Base-by-base conservation (phyloP, 2,113 vertebrate species). In the Phaetusa simplex region DNA sequence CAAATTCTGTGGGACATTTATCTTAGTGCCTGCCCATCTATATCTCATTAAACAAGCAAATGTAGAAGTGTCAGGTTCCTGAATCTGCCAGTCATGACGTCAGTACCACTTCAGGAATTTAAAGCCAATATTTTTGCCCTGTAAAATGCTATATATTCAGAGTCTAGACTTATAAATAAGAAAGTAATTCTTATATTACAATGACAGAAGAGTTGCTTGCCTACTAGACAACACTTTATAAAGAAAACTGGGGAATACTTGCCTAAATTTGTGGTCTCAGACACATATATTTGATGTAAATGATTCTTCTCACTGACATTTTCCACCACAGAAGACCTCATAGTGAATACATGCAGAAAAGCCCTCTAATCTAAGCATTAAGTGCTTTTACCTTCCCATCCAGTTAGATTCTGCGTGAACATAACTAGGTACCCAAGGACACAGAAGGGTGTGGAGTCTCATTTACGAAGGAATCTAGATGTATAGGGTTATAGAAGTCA, bases 321-420 rank as follows among this genome's bases (percentile, higher is more conserved):
- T 82, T 73, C 19, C 11, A 43, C n/a, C 29, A 32, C 15, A n/a
- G 64, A 47, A 82, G 18, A n/a, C 23, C 22, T 42, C 38, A 27
- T 16, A 14, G 8, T 71, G 52, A 76, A 40, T 8, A 34, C 14
- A 24, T 4, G 3, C 6, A 73, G 42, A 82, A 89, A 76, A 90
- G 2, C 1, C 1, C 16, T 73, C 21, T 34, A 32, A 69, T 45
- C 0, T 69, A 36, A 45, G 5, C 30, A 62, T 52, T 9, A 34
- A 45, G 6, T 34, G 6, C 32, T 93, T 65, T 50, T 4, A 3
- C 29, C 42, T 72, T 64, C 34, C 29, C 66, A 56, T 6, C 3
- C 40, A 53, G 32, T 4, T 58, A 83, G 58, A n/a, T 61, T 61
- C 21, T 61, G 19, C 20, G 30, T 8, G 27, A 65, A 27, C 27